phyloP scores from a whole-genome alignment of 2,797 vertebrate genomes.

The Enteromius afrohamiltoni region DNA sequence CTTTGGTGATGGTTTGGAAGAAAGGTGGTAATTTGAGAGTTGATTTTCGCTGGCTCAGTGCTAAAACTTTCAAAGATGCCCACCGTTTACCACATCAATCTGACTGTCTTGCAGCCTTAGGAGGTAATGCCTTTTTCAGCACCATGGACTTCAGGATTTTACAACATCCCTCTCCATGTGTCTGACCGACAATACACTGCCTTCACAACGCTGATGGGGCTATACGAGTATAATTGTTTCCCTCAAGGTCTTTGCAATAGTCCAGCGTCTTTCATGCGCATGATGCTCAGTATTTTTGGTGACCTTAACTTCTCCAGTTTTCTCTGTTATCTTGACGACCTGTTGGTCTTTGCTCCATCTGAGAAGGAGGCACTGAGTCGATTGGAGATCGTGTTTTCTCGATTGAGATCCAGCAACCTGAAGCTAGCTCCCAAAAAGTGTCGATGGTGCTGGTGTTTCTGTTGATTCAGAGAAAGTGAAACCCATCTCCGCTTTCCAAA shows the following conservation, averaged over 20 bases:
- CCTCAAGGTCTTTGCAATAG: background rate
- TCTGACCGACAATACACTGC: slow-evolving; percentile 7
- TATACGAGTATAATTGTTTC: background rate
- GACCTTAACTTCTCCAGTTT: background rate
- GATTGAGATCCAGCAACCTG: slow-evolving; percentile 17
- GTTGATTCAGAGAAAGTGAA: too few relatives aligned
- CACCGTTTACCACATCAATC: background rate
- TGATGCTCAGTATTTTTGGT: background rate
- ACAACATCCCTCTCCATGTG: background rate
- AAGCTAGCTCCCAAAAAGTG: background rate
- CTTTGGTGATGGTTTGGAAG: slow-evolving; percentile 36
- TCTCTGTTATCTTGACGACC: background rate
- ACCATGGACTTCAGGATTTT: slow-evolving; percentile 7
- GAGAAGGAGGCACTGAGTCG: slow-evolving; percentile 1
- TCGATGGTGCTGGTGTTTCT: too few relatives aligned
- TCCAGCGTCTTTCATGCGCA: background rate
- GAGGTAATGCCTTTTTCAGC: background rate
- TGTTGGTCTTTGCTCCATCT: background rate
- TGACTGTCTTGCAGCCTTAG: background rate
- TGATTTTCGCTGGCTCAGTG: background rate
- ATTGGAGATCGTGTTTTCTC: slow-evolving; percentile 39
- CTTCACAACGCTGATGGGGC: background rate
- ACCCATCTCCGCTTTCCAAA: too few relatives aligned
- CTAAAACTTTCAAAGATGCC: background rate
- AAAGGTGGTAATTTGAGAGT: background rate